phyloP scores from a whole-genome alignment of 2,888 invertebrate genomes.

The Pyrgus malvae region DNA sequence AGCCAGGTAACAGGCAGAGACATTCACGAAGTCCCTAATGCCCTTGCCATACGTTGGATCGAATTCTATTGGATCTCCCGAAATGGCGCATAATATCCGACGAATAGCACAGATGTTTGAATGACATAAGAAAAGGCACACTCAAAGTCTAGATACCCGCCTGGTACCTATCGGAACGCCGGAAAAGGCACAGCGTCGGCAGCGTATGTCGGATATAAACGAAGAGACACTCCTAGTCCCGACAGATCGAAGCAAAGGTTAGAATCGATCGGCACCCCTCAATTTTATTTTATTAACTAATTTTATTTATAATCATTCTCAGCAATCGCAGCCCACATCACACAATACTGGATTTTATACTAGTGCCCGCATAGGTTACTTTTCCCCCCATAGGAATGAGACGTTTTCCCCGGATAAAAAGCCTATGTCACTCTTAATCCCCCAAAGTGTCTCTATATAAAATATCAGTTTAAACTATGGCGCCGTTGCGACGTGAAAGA shows the following conservation, averaged over 20 bases:
- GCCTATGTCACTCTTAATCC: no score
- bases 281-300: no score
- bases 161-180: slow-evolving; percentile 47
- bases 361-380: no score
- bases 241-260: slow-evolving; percentile 47
- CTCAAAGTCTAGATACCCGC: slow-evolving; percentile 54
- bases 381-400: no score
- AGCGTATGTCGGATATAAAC: slow-evolving; percentile 63
- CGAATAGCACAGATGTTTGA: slow-evolving; percentile 66
- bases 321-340: no score
- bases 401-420: no score
- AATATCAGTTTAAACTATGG: no score
- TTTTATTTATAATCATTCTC: no score
- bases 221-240: slow-evolving; percentile 60
- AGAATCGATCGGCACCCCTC: slow-evolving; percentile 55
- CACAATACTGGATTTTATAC: no score
- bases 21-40: slow-evolving; percentile 54
- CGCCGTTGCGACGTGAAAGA: no score
- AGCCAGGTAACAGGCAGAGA: slow-evolving; percentile 42
- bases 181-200: slow-evolving; percentile 58
- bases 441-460: no score
- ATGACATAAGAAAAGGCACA: slow-evolving; percentile 51
- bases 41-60: slow-evolving; percentile 46
- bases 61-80: slow-evolving; percentile 55
- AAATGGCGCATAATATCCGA: slow-evolving; percentile 49